Base-by-base conservation (phyloP, 2,888 invertebrate species). In the Cheiracanthium punctorium region DNA sequence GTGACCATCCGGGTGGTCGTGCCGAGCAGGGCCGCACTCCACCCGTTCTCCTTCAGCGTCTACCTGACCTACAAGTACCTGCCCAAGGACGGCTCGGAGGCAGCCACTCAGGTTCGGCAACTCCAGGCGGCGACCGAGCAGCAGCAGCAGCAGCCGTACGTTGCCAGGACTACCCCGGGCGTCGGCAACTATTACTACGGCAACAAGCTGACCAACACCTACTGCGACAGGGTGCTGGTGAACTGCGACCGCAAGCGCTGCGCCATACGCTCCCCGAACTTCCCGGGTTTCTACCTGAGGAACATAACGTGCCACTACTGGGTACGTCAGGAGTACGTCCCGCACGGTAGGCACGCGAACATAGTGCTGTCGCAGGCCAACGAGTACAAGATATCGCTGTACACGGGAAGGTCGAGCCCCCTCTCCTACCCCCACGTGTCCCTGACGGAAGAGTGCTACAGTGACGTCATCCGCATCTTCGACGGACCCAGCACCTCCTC, bases 251-350 rank as follows among this genome's bases (percentile, higher is more conserved):
- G 94, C 86, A 91, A 93, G 73, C 92, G 93, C 69, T 95, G 95
- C 92, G 94, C 95, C 88, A 94, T 96, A 88, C 95, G 96, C 92
- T 96, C 96, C 30, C 97, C 97, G 14, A 97, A 97, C 93, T 97
- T 96, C 92, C 96, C 96, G 14, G 97, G 92, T 79, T 95, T 96
- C 89, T 97, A 97, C 92, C 96, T 96, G 12, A 93, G 96, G 88
- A 96, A 96, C 92, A 95, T 96, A 88, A 96, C 96, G 90, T 98
- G 98, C 92, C 95, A 96, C 92, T 96, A 96, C 94, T 96, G 96
- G 89, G 93, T 97, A 89, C 94, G 80, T 58, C 89, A 89, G 33
- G 88, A 87, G 28, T 73, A 88, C 95, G 96, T 91, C 95, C 95
- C 91, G 95, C 96, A 88, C 96, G 95, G 95, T 89, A 94, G 95